Conservation (phyloP, 1,140 invertebrate genomes). For the Thaumetopoea pityocampa region DNA sequence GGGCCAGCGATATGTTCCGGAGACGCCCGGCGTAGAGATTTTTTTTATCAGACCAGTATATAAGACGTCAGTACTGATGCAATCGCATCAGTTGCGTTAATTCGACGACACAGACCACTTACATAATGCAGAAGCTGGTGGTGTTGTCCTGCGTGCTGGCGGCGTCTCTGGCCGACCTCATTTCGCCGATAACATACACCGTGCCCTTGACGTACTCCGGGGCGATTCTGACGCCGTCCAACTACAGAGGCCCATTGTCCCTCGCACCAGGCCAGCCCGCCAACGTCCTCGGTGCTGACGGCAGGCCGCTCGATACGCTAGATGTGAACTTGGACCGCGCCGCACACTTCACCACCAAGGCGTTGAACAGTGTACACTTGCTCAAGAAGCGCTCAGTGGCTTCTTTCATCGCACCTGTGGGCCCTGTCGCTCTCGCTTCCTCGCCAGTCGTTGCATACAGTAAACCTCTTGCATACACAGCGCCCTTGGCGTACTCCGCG, state of each 20-base stretch:
- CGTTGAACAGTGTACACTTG: conserved; percentile 24
- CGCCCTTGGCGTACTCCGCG: conserved; percentile 12
- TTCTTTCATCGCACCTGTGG: neutral
- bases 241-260: conserved; percentile 45
- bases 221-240: conserved; percentile 17
- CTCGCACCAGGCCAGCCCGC: conserved; percentile 49
- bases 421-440: conserved; percentile 9
- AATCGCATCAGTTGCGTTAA: conserved; percentile 45
- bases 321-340: conserved; percentile 67
- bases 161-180: conserved; percentile 52
- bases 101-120: conserved; percentile 60
- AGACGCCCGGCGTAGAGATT: conserved; percentile 27
- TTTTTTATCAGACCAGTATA: conserved; percentile 38
- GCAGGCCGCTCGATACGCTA: conserved; percentile 51
- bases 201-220: conserved; percentile 38
- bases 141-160: conserved; percentile 76
- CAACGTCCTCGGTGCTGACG: conserved; percentile 40
- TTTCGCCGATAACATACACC: conserved; percentile 34
- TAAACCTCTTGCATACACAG: conserved; percentile 20
- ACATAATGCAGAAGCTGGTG: conserved; percentile 74
- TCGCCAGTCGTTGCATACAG: conserved; percentile 19
- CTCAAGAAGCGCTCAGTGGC: conserved; percentile 28
- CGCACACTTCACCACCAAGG: conserved; percentile 55
- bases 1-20: conserved; percentile 43
- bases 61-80: conserved; percentile 24